Evolutionary conservation across 2,888 invertebrate species (phyloP).

Genomic region (Phrixothrix hirtus): DNA sequence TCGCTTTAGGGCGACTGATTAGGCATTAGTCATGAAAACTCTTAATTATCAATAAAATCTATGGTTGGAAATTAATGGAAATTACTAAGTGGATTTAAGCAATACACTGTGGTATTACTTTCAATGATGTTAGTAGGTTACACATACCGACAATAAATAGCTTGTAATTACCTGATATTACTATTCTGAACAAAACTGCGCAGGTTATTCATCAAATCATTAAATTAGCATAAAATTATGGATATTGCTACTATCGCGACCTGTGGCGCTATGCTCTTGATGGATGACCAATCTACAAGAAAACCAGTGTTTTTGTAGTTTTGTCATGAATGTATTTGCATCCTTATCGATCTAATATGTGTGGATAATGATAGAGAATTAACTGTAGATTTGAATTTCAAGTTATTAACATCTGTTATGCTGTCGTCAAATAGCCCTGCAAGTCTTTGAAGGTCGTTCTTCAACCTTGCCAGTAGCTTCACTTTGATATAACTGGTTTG

Average conservation of each 20-base stretch:
- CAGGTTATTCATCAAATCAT: slow-evolving; percentile 9
- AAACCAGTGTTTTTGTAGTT: slow-evolving; percentile 3
- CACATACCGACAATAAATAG: slow-evolving; percentile 8
- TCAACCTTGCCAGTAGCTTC: slow-evolving; percentile 14
- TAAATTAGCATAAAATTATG: slow-evolving; percentile 17
- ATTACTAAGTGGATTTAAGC: background rate
- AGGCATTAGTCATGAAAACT: background rate
- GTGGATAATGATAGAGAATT: slow-evolving; percentile 12
- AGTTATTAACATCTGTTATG: slow-evolving; percentile 6
- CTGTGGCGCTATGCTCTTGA: slow-evolving; percentile 8
- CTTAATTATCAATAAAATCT: slow-evolving; percentile 7
- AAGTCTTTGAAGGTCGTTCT: slow-evolving; percentile 15
- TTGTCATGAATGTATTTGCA: slow-evolving; percentile 9
- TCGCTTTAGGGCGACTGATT: background rate
- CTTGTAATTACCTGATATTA: slow-evolving; percentile 10
- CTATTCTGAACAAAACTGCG: background rate
- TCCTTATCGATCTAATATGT: slow-evolving; percentile 16
- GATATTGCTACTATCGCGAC: background rate
- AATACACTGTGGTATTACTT: slow-evolving; percentile 4
- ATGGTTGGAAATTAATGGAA: too few species aligned
- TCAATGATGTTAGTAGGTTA: slow-evolving; percentile 20
- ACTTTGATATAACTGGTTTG: slow-evolving; percentile 6
- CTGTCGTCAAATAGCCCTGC: slow-evolving; percentile 10
- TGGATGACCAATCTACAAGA: slow-evolving; percentile 5
- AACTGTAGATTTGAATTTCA: slow-evolving; percentile 5